Evolutionary conservation across 2,113 vertebrate species (phyloP).

Genomic region (Ploceus nigricollis): DNA sequence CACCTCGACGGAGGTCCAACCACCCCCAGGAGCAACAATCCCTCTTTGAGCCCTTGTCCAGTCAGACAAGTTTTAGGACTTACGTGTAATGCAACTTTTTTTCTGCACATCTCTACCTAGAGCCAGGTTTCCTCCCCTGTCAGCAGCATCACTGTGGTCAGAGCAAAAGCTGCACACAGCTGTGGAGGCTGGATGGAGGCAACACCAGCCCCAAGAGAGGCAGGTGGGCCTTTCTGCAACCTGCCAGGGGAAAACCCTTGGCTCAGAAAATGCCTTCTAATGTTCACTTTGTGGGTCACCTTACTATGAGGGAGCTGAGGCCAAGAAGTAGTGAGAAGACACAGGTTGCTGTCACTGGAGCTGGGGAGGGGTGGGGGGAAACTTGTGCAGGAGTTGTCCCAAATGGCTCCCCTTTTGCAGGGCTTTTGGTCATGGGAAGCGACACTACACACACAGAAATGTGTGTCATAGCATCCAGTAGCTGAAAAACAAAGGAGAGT

Average conservation of each 20-base stretch:
- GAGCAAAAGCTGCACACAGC: neutral
- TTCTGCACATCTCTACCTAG: neutral
- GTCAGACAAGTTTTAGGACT: neutral
- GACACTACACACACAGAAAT: rapidly evolving
- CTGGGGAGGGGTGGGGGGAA: neutral
- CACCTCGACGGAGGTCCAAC: rapidly evolving
- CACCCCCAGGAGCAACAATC: rapidly evolving
- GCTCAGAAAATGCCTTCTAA: neutral
- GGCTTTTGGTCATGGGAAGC: rapidly evolving
- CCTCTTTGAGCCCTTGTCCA: neutral
- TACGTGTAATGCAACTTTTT: rapidly evolving
- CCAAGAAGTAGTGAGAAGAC: neutral
- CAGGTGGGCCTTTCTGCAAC: neutral
- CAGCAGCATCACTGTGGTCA: neutral
- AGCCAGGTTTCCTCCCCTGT: neutral
- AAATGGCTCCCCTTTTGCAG: neutral
- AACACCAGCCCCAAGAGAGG: rapidly evolving
- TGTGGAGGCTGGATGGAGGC: neutral
- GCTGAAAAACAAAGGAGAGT: neutral
- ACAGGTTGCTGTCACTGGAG: neutral
- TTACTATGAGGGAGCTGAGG: neutral
- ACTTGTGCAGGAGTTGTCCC: neutral
- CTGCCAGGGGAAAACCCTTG: neutral
- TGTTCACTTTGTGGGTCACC: neutral
- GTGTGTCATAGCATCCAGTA: neutral